Evolutionary conservation across 2,797 vertebrate genomes (phyloP).

Genomic region (Argya squamiceps): DNA sequence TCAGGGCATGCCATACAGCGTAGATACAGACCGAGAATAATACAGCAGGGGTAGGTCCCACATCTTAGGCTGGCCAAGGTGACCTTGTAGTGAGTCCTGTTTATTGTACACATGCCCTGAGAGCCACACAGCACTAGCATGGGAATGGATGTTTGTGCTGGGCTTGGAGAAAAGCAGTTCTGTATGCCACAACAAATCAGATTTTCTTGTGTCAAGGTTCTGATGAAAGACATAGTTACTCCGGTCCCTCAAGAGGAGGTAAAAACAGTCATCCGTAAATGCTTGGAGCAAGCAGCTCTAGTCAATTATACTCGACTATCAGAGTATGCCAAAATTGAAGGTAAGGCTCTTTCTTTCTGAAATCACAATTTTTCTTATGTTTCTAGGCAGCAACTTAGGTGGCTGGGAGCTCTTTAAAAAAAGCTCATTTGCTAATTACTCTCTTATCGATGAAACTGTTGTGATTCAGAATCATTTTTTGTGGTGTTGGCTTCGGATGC

Average conservation of each 20-base stretch:
- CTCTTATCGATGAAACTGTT: slow-evolving; percentile 42
- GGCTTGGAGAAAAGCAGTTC: slow-evolving; percentile 39
- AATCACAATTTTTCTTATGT: slow-evolving; percentile 54
- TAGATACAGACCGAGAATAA: neutral
- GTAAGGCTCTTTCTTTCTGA: slow-evolving; percentile 79
- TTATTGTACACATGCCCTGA: neutral
- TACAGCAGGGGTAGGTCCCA: neutral
- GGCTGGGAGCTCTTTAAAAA: slow-evolving; percentile 59
- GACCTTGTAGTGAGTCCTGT: slow-evolving; percentile 37
- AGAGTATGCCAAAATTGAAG: slow-evolving; percentile 99
- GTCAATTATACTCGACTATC: slow-evolving; percentile 97
- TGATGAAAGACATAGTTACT: slow-evolving; percentile 99
- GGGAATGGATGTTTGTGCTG: slow-evolving; percentile 17
- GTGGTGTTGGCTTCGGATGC: slow-evolving; percentile 26
- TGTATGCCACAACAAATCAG: slow-evolving; percentile 64
- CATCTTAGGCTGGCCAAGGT: neutral
- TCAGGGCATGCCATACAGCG: neutral
- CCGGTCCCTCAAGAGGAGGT: slow-evolving; percentile 95
- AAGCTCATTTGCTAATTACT: slow-evolving; percentile 38
- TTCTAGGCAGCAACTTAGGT: slow-evolving; percentile 52
- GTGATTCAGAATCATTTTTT: slow-evolving; percentile 11
- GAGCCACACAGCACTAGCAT: neutral
- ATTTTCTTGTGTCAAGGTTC: slow-evolving; percentile 83
- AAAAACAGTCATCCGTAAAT: slow-evolving; percentile 94
- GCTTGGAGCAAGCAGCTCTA: slow-evolving; percentile 96